Evolutionary conservation across 2,113 vertebrate genomes (phyloP).

Genomic region (Nipponia nippon): DNA sequence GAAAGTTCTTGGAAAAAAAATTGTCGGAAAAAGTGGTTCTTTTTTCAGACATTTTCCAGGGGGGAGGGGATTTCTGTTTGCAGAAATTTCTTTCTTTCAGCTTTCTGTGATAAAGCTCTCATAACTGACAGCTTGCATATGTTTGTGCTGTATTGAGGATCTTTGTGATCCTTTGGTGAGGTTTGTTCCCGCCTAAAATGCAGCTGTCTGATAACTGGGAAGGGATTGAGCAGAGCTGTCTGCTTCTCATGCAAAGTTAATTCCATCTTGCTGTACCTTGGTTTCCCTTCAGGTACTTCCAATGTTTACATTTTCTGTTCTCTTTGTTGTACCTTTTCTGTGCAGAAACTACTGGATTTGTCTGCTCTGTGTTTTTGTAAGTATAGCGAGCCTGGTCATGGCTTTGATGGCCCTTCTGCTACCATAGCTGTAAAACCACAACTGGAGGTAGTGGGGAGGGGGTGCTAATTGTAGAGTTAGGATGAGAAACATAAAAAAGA

Average conservation of each 20-base stretch:
- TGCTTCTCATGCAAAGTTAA: not conserved
- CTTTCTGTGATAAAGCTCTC: not conserved
- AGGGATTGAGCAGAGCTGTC: not conserved
- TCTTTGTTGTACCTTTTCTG: not conserved
- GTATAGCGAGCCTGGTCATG: not conserved
- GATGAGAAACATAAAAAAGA: no score
- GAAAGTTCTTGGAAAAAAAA: not conserved
- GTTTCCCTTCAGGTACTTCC: not conserved
- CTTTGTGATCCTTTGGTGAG: not conserved
- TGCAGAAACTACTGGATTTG: not conserved
- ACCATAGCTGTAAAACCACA: not conserved
- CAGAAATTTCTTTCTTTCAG: not conserved
- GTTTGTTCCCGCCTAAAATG: not conserved
- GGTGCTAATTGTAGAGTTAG: not conserved
- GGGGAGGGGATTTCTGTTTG: not conserved
- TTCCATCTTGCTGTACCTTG: not conserved
- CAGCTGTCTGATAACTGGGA: not conserved
- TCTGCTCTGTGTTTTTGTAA: not conserved
- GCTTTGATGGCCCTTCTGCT: not conserved
- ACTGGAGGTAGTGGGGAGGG: not conserved
- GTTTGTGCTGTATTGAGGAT: not conserved
- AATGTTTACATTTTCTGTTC: not conserved
- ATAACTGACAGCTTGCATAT: not conserved
- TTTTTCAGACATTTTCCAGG: not conserved
- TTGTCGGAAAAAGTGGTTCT: not conserved